Evolutionary conservation across 2,888 invertebrate species (phyloP), one percentile per base, ranked within the genome.

Genomic region (Entomobrya proxima): DNA sequence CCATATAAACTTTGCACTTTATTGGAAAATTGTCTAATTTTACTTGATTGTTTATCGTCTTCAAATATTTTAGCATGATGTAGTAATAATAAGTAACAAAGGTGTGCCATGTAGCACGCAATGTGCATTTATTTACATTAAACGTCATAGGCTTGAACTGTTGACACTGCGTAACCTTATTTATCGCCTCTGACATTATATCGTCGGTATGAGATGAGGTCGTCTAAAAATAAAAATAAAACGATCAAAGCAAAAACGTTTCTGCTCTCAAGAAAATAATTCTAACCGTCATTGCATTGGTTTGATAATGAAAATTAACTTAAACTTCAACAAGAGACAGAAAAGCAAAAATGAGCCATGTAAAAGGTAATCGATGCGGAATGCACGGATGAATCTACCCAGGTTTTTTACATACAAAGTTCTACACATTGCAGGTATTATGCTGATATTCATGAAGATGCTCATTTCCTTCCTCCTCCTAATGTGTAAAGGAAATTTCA

Each of bases 401-500:
- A 55, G 4, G 11, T 6, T 11, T 21, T 52, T 52, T 18, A 18
- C n/a, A 55, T 21, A 27, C 13, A 24, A 55, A 24, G 52, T 13
- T 50, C 37, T 61, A 15, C 61, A 21, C 2, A n/a, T 40, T 4
- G n/a, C 32, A 61, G 58, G 15, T 4, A 6, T n/a, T 58, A 27
- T 58, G 18, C 3, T 32, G n/a, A 61, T 61, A 61, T 61, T 40
- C 11, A 40, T n/a, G 21, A 69, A 72, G 58, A 40, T 35, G 24
- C 40, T 80, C 80, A 80, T 80, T 80, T 80, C 80, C 80, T 80
- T 80, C 80, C 80, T 80, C 55, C 24, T 61, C 52, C 18, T 58
- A 40, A 58, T 30, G 67, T 79, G 52, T 44, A 40, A 35, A 75
- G 47, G 35, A 32, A 69, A 80, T 80, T 58, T 6, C 50, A 37